Conservation (phyloP, 1,140 invertebrate species). For the Drosophila sucinea region DNA sequence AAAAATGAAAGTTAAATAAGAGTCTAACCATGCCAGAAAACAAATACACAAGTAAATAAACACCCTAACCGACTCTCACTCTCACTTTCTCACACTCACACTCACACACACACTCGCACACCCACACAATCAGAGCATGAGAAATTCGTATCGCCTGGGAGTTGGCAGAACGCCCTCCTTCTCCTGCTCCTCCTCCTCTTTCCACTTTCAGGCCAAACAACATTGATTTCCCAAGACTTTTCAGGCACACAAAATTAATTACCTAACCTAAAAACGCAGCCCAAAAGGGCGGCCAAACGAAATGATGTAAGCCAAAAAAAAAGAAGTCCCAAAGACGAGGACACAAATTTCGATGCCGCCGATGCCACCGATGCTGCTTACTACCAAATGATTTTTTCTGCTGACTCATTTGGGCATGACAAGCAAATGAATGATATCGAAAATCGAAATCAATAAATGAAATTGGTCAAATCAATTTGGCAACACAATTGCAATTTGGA, state of each 20-base stretch:
- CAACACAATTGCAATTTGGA: constrained; percentile 74
- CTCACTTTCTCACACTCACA: constrained; percentile 14
- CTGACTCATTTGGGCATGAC: constrained; percentile 76
- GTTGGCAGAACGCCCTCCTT: constrained; percentile 27
- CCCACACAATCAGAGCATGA: constrained; percentile 56
- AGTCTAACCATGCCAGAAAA: constrained; percentile 26
- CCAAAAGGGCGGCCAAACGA: constrained; percentile 37
- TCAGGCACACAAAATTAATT: constrained; percentile 75
- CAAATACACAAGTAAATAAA: constrained; percentile 10
- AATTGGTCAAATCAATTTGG: constrained; percentile 81
- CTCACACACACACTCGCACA: constrained; percentile 21
- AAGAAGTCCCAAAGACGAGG: constrained; percentile 23
- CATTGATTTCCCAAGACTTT: constrained; percentile 81
- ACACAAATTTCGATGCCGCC: constrained; percentile 32
- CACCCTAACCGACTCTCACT: constrained; percentile 8
- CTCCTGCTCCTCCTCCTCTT: constrained; percentile 6
- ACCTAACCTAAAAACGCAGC: constrained; percentile 74
- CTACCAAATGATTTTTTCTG: constrained; percentile 42
- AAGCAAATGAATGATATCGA: constrained; percentile 75
- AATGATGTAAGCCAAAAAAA: constrained; percentile 54
- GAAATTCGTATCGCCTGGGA: constrained; percentile 50
- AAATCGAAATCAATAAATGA: constrained; percentile 80
- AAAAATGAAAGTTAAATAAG: constrained; percentile 65
- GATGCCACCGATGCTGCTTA: constrained; percentile 47
- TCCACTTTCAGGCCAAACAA: constrained; percentile 30